A percentile compares a stretch with the other conserved stretches of the same genome.
Evolutionary conservation across 2,113 vertebrate species (phyloP).

Genomic region (Pao palembangensis): DNA sequence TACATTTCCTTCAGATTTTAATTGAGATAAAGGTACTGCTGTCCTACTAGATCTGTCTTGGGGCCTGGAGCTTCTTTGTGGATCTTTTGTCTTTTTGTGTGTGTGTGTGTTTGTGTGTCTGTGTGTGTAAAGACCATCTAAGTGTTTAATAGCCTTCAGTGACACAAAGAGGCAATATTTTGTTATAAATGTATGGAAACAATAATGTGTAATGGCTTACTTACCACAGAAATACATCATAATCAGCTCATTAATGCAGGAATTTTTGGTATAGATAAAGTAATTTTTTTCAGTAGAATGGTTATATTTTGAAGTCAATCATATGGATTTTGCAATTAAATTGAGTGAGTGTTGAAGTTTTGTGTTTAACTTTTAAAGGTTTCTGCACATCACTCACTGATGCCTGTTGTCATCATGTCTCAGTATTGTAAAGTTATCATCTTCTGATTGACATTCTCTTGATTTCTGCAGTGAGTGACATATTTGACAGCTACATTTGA

Average conservation of each 20-base stretch:
- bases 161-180: constrained; percentile 48
- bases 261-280: not conserved
- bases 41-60: constrained; percentile 31
- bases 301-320: too few relatives aligned
- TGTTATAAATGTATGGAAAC: constrained; percentile 34
- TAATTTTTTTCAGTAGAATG: too few relatives aligned
- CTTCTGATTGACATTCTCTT: too few relatives aligned
- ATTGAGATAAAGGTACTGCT: constrained; percentile 56
- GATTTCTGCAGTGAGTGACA: too few relatives aligned
- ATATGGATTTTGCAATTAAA: too few relatives aligned
- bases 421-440: too few relatives aligned
- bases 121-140: constrained; percentile 24
- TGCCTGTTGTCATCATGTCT: too few relatives aligned
- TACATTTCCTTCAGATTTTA: constrained; percentile 50
- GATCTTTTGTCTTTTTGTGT: constrained; percentile 4
- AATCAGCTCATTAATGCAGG: constrained; percentile 12
- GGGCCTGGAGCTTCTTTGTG: constrained; percentile 34
- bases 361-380: too few relatives aligned
- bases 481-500: too few relatives aligned
- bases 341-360: too few relatives aligned
- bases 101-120: constrained; percentile 9
- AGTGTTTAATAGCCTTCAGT: constrained; percentile 49
- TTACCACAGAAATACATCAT: constrained; percentile 48
- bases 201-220: constrained; percentile 14
- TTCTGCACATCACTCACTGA: too few relatives aligned